phyloP scores from a whole-genome alignment of 2,888 invertebrate genomes.

The Thereva unica region DNA sequence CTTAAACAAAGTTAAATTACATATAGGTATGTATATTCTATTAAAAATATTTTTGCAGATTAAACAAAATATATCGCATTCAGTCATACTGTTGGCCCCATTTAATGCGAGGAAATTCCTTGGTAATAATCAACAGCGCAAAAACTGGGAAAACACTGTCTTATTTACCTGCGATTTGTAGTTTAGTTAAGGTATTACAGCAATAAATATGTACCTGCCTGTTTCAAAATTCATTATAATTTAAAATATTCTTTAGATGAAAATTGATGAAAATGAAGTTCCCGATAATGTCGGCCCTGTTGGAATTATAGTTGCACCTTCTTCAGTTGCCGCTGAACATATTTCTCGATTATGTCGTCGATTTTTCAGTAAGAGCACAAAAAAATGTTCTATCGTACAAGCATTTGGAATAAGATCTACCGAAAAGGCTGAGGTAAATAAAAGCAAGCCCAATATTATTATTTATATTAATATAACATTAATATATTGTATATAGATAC shows the following conservation, averaged over 20 bases:
- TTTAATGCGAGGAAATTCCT: conserved; percentile 66
- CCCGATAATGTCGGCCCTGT: conserved; percentile 64
- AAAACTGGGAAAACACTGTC: conserved; percentile 72
- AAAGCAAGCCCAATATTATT: conserved; percentile 23
- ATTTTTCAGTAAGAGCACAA: conserved; percentile 55
- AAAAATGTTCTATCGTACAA: conserved; percentile 57
- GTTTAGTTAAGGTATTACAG: conserved; percentile 57
- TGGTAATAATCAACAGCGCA: conserved; percentile 66
- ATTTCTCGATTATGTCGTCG: conserved; percentile 58
- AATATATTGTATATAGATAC: conserved; percentile 39
- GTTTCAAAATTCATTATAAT: conserved; percentile 1
- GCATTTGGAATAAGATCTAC: conserved; percentile 52
- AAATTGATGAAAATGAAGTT: conserved; percentile 51
- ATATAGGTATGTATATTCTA: too few relatives aligned
- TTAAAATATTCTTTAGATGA: conserved; percentile 46
- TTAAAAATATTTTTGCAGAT: conserved; percentile 23
- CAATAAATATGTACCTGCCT: background rate
- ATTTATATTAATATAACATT: background rate
- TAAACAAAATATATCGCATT: conserved; percentile 54
- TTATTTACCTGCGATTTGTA: conserved; percentile 70
- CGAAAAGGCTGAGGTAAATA: conserved; percentile 48
- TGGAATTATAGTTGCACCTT: conserved; percentile 69
- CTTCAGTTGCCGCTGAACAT: conserved; percentile 62
- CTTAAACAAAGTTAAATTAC: too few relatives aligned
- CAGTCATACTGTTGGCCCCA: conserved; percentile 75